Evolutionary conservation across 2,888 invertebrate species (phyloP).

Genomic region (Morinoia aosen): DNA sequence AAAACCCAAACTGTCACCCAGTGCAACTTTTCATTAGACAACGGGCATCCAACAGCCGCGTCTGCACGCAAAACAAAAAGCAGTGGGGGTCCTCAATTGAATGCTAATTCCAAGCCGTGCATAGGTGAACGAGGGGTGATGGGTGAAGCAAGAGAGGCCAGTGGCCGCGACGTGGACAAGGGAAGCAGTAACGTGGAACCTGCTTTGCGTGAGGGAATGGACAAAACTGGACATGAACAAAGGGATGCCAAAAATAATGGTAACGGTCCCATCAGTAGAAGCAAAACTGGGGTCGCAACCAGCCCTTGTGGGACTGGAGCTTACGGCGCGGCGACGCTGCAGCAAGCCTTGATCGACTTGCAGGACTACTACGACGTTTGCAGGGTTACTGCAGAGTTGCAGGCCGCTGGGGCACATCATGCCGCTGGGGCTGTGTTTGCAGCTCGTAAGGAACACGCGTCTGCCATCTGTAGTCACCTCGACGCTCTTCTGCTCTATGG

Average conservation of each 20-base stretch:
- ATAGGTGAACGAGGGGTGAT: background rate
- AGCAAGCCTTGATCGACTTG: background rate
- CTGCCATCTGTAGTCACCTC: slow-evolving; percentile 66
- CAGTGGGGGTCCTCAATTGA: background rate
- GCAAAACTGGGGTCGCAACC: background rate
- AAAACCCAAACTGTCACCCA: background rate
- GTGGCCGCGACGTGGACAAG: background rate
- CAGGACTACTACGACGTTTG: background rate
- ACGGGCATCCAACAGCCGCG: background rate
- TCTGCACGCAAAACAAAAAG: background rate
- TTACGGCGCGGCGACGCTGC: background rate
- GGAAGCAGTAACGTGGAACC: background rate
- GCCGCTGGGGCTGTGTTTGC: slow-evolving; percentile 63
- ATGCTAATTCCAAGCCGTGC: background rate
- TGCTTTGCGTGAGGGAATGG: background rate
- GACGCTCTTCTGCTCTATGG: slow-evolving; percentile 57
- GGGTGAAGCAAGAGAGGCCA: background rate
- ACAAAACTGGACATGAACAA: background rate
- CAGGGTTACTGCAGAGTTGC: slow-evolving; percentile 39
- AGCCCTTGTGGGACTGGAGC: background rate
- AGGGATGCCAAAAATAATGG: background rate
- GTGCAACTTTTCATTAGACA: background rate
- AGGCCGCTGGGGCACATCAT: slow-evolving; percentile 62
- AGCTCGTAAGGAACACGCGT: slow-evolving; percentile 61
- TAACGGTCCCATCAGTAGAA: background rate